Conservation (phyloP, 1,140 invertebrate species). For the Anagrus nilaparvatae region DNA sequence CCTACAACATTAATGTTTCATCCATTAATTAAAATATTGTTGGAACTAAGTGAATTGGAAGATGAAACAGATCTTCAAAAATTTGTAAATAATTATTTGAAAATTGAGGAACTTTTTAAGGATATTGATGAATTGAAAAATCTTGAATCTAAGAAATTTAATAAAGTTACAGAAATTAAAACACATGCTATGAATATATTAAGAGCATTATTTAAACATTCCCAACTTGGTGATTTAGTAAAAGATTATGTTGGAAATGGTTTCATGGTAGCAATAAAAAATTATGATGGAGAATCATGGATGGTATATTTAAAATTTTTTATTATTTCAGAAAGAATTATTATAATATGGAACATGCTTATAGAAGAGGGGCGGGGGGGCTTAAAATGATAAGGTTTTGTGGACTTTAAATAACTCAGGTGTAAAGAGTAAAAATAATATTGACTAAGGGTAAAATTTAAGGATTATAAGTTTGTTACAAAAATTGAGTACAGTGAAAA, state of each 20-base stretch:
- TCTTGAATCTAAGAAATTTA: conserved; percentile 10
- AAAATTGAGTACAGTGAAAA: no score
- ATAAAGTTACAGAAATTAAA: conserved; percentile 42
- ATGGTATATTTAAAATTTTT: conserved; percentile 47
- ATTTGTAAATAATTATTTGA: conserved; percentile 1
- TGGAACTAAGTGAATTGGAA: conserved; percentile 24
- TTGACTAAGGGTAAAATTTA: no score
- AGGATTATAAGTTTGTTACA: no score
- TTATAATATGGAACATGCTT: no score
- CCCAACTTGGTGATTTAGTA: conserved; percentile 61
- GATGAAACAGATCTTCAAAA: conserved; percentile 16
- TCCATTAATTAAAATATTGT: conserved; percentile 46
- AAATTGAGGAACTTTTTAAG: no score
- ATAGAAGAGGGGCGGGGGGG: no score
- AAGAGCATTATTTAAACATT: conserved; percentile 66
- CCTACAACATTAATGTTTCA: conserved; percentile 39
- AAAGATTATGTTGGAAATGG: conserved; percentile 61
- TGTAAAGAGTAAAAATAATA: no score
- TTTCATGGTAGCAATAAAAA: conserved; percentile 60
- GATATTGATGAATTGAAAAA: conserved; percentile 23
- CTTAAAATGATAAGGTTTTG: no score
- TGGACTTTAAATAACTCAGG: conserved; percentile 3
- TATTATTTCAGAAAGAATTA: no score
- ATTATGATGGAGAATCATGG: conserved; percentile 69
- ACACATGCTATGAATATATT: conserved; percentile 82